Conservation (phyloP, 2,113 vertebrate species). For the Parotia lawesii region DNA sequence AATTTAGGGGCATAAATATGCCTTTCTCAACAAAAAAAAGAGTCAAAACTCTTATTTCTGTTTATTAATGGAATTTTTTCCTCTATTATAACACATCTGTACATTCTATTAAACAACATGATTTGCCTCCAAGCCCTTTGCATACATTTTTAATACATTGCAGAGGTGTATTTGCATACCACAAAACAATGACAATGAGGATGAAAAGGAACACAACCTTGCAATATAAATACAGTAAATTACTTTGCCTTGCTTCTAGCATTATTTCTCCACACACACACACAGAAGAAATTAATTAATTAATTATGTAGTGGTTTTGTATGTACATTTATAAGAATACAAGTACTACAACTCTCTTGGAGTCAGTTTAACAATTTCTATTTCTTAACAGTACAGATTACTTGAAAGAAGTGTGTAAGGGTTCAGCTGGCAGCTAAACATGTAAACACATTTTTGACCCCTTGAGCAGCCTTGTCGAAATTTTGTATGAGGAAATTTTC, state of each 20-base stretch:
- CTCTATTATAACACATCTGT: not conserved
- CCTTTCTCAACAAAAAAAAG: not conserved
- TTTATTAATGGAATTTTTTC: not conserved
- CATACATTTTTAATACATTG: not conserved
- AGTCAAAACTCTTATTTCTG: not conserved
- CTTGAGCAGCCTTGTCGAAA: not conserved
- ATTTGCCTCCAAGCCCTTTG: not conserved
- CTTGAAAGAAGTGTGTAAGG: not conserved
- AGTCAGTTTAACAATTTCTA: not conserved
- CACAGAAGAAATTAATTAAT: not conserved
- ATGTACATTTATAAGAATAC: not conserved
- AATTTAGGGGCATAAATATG: not conserved
- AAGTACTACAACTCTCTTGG: not conserved
- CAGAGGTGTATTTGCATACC: not conserved
- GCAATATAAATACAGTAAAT: not conserved
- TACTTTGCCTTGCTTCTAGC: not conserved
- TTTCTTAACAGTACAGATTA: not conserved
- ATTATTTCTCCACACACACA: not conserved
- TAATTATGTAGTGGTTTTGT: not conserved
- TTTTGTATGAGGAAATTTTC: not conserved
- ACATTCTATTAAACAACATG: not conserved
- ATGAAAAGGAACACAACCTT: not conserved
- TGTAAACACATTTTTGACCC: not conserved
- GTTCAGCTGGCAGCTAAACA: not conserved
- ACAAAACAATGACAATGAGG: not conserved